These are phyloP conservation scores for Drosophila trapezifrons DNA, from an alignment of 1,140 invertebrate genomes.

Conservation along the genomic window DNA sequence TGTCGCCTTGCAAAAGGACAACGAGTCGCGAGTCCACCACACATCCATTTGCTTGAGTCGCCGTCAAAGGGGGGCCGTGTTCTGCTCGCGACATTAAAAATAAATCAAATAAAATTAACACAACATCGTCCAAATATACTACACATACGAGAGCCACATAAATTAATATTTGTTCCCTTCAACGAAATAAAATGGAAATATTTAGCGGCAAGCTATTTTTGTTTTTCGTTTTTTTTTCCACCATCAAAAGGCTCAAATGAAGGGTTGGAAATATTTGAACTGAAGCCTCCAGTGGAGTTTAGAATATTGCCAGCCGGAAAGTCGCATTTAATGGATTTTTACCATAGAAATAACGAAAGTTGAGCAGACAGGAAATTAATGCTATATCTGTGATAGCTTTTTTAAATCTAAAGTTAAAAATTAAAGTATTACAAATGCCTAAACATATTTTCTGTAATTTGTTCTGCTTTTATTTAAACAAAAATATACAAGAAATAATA, in stretches of 20 bases:
- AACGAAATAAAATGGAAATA: constrained; percentile 45
- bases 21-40: constrained; percentile 27
- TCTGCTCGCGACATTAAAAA: constrained; percentile 70
- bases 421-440: background rate
- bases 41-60: constrained; percentile 52
- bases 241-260: background rate
- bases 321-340: constrained; percentile 14
- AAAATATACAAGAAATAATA: background rate
- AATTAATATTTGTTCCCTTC: constrained; percentile 62
- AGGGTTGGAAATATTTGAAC: constrained; percentile 20
- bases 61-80: constrained; percentile 8
- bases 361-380: constrained; percentile 9
- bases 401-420: too few species aligned
- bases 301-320: background rate
- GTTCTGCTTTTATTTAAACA: background rate
- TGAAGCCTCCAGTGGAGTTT: background rate
- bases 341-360: background rate
- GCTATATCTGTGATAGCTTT: background rate
- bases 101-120: constrained; percentile 80
- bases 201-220: constrained; percentile 29
- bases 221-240: background rate
- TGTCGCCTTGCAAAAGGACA: constrained; percentile 78
- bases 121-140: constrained; percentile 49
- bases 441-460: too few species aligned
- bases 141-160: constrained; percentile 50